Evolutionary conservation across 2,113 vertebrate genomes (phyloP), one percentile per base, ranked within the genome.

Genomic region (Hydrochoerus hydrochaeris): DNA sequence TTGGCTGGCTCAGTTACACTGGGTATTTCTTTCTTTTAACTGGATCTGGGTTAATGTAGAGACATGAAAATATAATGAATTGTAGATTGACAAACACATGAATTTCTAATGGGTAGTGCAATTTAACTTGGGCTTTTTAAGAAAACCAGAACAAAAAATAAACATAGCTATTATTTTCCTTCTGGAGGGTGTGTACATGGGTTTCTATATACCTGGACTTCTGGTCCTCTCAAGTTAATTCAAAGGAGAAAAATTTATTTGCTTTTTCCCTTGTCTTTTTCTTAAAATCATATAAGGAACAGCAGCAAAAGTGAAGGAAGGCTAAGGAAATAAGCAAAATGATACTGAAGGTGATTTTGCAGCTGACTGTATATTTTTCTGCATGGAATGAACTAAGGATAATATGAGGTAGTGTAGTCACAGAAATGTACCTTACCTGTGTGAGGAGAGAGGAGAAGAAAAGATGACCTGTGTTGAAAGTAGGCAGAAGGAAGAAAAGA

Each of bases 121-220:
- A 71, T 78, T 84, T n/a, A 19, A 32, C 80, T 83, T 94, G 26
- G 19, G 19, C 38, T 86, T 95, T 96, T 91, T 35, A 95, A 54
- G 58, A 97, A 95, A 95, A 85, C 41, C 35, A 35, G 28, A 88
- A 88, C 24, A 46, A 90, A 77, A 95, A 95, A 93, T 60, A 52
- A 81, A 20, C 9, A 24, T 28, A 84, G 80, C 5, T 73, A 54
- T 60, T 81, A 7, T 73, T 91, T 90, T 94, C 22, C 28, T 88
- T 95, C 19, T 88, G 54, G 11, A 63, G 0, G 30, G 38, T 83
- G 10, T 88, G 17, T 87, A 38, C 19, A 16, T 52, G 35, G 67
- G 38, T 46, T 52, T 78, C 28, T 49, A 28, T 28, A 30, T 32
- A 78, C 12, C 69, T 19, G 20, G 41, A 7, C 41, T 54, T 90